Percentiles rank a stretch among this genome's conserved stretches.
These are phyloP conservation scores for Seira sanloemensis DNA, from an alignment of 2,888 invertebrate species.

Conservation along the genomic window DNA sequence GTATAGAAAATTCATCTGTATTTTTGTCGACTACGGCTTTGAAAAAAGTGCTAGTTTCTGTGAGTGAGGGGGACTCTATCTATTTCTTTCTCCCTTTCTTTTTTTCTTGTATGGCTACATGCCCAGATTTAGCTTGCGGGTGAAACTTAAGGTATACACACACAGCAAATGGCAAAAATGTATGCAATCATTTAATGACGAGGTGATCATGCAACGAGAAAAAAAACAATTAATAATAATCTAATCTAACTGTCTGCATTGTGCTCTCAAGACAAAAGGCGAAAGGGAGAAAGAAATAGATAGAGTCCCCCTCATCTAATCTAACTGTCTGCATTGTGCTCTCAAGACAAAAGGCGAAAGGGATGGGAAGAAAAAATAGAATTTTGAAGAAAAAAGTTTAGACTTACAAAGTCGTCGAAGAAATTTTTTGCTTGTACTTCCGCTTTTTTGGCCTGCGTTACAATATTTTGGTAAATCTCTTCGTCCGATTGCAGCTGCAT, in stretches of 20 bases:
- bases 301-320: conserved; percentile 33
- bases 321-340: conserved; percentile 24
- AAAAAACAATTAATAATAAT: conserved; percentile 54
- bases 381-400: conserved; percentile 16
- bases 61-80: conserved; percentile 27
- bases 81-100: conserved; percentile 25
- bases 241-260: conserved; percentile 30
- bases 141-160: conserved; percentile 31
- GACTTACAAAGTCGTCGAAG: conserved; percentile 73
- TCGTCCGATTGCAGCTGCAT: conserved; percentile 69
- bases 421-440: conserved; percentile 70
- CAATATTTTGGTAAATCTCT: conserved; percentile 71
- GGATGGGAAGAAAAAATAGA: conserved; percentile 10
- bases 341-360: neutral
- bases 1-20: too few relatives aligned
- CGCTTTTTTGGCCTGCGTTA: conserved; percentile 72
- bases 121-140: conserved; percentile 59
- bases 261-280: neutral
- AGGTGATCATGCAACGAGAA: conserved; percentile 53
- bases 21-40: conserved; percentile 25
- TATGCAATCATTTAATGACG: conserved; percentile 38
- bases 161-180: conserved; percentile 3
- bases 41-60: conserved; percentile 51
- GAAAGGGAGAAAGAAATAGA: conserved; percentile 18
- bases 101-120: conserved; percentile 50